Conservation (phyloP, 2,113 vertebrate species). For the Octodon degus region DNA sequence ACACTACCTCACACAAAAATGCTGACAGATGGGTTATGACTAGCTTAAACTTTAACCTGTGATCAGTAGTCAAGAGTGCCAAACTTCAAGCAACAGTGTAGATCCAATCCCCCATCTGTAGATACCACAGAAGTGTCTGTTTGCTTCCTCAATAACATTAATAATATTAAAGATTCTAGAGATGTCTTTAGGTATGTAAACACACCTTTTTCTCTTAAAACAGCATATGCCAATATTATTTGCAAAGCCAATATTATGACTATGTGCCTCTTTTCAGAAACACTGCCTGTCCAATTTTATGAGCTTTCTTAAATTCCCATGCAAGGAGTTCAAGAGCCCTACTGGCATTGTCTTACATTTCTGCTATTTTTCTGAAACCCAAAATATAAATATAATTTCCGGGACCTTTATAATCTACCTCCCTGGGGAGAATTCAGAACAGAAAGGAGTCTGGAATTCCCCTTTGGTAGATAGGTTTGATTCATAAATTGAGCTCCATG, state of each 20-base stretch:
- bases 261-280: neutral
- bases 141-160: slow-evolving; percentile 22
- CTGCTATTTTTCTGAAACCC: neutral
- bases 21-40: neutral
- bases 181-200: neutral
- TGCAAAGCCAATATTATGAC: neutral
- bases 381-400: neutral
- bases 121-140: neutral
- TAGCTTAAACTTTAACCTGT: slow-evolving; percentile 28
- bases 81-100: neutral
- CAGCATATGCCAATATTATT: neutral
- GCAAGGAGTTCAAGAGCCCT: slow-evolving; percentile 9
- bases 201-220: neutral
- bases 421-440: neutral
- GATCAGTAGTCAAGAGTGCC: neutral
- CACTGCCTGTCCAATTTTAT: neutral
- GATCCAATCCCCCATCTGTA: neutral
- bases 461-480: neutral
- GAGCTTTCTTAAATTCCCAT: neutral
- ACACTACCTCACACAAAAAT: neutral
- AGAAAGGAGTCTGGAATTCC: neutral
- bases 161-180: slow-evolving; percentile 19
- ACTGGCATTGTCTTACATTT: slow-evolving; percentile 18
- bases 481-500: neutral
- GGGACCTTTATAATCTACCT: neutral